Evolutionary conservation across 2,113 vertebrate genomes (phyloP), one percentile per base, ranked within the genome.

Genomic region (Albula goreensis): DNA sequence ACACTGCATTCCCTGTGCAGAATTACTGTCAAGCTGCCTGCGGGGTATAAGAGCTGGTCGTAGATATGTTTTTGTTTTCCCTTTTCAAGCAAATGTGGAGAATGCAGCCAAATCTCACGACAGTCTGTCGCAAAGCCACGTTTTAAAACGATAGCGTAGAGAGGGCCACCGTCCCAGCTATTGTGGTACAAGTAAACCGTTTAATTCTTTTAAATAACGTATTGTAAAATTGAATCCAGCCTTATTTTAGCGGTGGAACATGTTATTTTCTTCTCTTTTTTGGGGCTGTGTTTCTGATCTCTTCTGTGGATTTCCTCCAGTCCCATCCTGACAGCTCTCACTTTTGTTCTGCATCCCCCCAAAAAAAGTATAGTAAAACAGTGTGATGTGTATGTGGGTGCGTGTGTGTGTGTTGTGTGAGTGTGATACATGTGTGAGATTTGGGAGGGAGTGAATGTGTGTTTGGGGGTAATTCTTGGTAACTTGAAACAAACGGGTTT

Each of bases 401-500:
- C 48, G 15, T 83, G 60, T 51, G 78, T 49, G 41, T 80, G 78
- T 80, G 78, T 31, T 41, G 7, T 41, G 25, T 78, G 77, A 31
- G 77, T 8, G 22, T 22, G 50, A 57, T 17, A 57, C 31, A 82
- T 41, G 31, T 41, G 31, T 41, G 31, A 41, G 31, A 41, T 41
- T 41, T 41, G 88, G 77, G 88, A 66, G 50, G 57, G 53, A 56
- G 53, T 8, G 53, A 56, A 56, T 15, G 8, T 15, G 11, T 6
- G 31, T 49, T 79, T 79, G 78, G 78, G 70, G 49, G 41, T 84
- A 88, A 88, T 85, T 90, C 88, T 87, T 88, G 86, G 86, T 89
- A 91, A 85, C 83, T 78, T 84, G 84, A 89, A 88, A 88, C 83
- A 90, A 90, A 93, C 87, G 88, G 17, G 83, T 51, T 63, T 89